A percentile compares a stretch with the other conserved stretches of the same genome.
These are phyloP conservation scores for Aphelenchoides avenae DNA, from an alignment of 1,140 invertebrate genomes.

Conservation along the genomic window DNA sequence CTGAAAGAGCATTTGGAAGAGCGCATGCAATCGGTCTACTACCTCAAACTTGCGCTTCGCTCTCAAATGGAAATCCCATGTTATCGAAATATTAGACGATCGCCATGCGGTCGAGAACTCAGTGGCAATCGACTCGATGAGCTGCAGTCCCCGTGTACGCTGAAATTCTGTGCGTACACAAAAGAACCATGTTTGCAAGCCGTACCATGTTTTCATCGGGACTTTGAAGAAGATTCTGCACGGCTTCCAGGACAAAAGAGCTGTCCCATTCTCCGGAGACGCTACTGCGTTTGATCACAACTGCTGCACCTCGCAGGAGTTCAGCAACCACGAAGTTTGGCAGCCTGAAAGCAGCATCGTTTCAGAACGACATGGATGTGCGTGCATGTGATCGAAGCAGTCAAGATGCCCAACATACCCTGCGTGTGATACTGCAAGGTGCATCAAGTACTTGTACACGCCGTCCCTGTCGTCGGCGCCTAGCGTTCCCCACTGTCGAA, in stretches of 20 bases:
- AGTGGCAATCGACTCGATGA: constrained; percentile 23
- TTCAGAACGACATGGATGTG: background rate
- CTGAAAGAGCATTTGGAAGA: constrained; percentile 16
- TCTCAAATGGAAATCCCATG: constrained; percentile 25
- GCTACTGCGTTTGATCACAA: constrained; percentile 3
- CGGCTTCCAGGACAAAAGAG: constrained; percentile 10
- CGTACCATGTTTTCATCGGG: constrained; percentile 16
- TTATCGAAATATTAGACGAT: constrained; percentile 19
- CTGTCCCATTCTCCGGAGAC: constrained; percentile 4
- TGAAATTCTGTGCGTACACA: background rate
- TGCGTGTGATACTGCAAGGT: constrained; percentile 15
- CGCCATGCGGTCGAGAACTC: constrained; percentile 23
- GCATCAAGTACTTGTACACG: constrained; percentile 20
- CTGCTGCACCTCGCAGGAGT: background rate
- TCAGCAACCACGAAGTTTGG: constrained; percentile 23
- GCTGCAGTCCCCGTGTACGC: constrained; percentile 24
- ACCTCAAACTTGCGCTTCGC: constrained; percentile 27
- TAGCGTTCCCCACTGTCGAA: constrained; percentile 18
- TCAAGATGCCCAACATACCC: constrained; percentile 12
- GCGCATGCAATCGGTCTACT: background rate
- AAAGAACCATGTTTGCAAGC: background rate
- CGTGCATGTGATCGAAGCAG: too few species aligned
- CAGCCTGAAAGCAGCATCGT: constrained; percentile 2
- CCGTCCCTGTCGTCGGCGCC: constrained; percentile 14
- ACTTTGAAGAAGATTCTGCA: constrained; percentile 10